Base-by-base conservation (phyloP, 2,888 invertebrate species). In the Scelioninae gen. 2 region DNA sequence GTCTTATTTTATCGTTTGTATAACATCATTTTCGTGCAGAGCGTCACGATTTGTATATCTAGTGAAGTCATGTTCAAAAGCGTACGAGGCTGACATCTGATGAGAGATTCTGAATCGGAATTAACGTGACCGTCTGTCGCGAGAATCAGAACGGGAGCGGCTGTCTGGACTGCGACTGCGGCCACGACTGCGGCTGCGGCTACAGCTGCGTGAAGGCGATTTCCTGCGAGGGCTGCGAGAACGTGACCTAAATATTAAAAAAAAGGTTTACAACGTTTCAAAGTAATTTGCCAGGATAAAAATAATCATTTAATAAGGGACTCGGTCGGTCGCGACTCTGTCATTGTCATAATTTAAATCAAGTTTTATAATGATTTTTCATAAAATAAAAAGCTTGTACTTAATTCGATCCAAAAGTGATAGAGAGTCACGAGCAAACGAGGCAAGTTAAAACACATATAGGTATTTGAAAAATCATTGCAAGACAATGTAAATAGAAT, bases 401-500 rank as follows among this genome's bases (percentile, higher is more conserved):
- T n/a, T n/a, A n/a, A n/a, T n/a, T n/a, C n/a, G n/a, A n/a, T n/a
- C n/a, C n/a, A n/a, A n/a, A n/a, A n/a, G n/a, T n/a, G n/a, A n/a
- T n/a, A n/a, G n/a, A n/a, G 63, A 79, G 61, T 76, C 74, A 67
- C 75, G 75, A 76, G 52, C 73, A 68, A 78, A 64, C 45, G 74
- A 64, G 70, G 43, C 63, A 64, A 73, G 50, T 77, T 75, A 71
- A 69, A 78, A 81, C 71, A 78, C 78, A 78, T 76, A 80, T 77
- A 81, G 78, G 77, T 82, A 80, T 77, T 71, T 65, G 75, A 75
- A 81, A 82, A 84, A 83, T 81, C 80, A 81, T 83, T 80, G 78
- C 81, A 81, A 83, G 81, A 80, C 64, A 65, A 73, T 67, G 93
- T 92, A 84, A 71, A 81, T 78, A 78, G 80, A 82, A 81, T 82